A percentile compares a stretch with the other conserved stretches of the same genome.
phyloP scores from a whole-genome alignment of 2,888 invertebrate species.

The Prostheceraeus crozeri region DNA sequence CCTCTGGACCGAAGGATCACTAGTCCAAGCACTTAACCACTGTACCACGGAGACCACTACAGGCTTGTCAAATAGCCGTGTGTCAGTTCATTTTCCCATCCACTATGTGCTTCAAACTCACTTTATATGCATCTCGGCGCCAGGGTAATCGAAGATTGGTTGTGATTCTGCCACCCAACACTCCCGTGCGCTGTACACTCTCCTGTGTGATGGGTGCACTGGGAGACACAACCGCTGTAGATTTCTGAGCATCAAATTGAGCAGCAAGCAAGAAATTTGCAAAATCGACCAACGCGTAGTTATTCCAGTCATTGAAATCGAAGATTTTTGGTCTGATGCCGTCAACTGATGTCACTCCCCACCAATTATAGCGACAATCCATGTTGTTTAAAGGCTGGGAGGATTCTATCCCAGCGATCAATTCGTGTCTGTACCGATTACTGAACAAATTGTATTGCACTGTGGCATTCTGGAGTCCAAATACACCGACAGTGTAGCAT shows the following conservation, averaged over 20 bases:
- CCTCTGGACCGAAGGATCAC: too few relatives aligned
- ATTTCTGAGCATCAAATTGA: too few relatives aligned
- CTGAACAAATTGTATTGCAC: slow-evolving; percentile 80
- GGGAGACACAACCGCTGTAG: too few relatives aligned
- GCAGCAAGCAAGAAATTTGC: slow-evolving; percentile 72
- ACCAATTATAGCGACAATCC: slow-evolving; percentile 88
- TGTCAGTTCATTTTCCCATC: too few relatives aligned
- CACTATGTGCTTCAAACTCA: slow-evolving; percentile 3
- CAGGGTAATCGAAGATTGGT: slow-evolving; percentile 53
- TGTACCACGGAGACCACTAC: too few relatives aligned
- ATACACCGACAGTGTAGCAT: slow-evolving; percentile 74
- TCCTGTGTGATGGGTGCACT: slow-evolving; percentile 47
- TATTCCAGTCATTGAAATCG: slow-evolving; percentile 99
- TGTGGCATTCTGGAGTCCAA: slow-evolving; percentile 85
- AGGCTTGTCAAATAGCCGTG: too few relatives aligned
- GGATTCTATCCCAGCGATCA: slow-evolving; percentile 76
- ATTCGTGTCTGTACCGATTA: slow-evolving; percentile 68
- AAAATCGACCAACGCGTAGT: slow-evolving; percentile 83
- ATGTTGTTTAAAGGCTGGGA: slow-evolving; percentile 76
- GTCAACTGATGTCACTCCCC: slow-evolving; percentile 72
- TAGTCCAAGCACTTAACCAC: too few relatives aligned
- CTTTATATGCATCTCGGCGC: slow-evolving; percentile 47
- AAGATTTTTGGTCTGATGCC: slow-evolving; percentile 77
- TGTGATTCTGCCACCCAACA: slow-evolving; percentile 62
- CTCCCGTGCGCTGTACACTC: slow-evolving; percentile 45